A percentile compares a stretch with the other conserved stretches of the same genome.
Evolutionary conservation across 2,113 vertebrate species (phyloP).

Genomic region (Glaucidium brasilianum): DNA sequence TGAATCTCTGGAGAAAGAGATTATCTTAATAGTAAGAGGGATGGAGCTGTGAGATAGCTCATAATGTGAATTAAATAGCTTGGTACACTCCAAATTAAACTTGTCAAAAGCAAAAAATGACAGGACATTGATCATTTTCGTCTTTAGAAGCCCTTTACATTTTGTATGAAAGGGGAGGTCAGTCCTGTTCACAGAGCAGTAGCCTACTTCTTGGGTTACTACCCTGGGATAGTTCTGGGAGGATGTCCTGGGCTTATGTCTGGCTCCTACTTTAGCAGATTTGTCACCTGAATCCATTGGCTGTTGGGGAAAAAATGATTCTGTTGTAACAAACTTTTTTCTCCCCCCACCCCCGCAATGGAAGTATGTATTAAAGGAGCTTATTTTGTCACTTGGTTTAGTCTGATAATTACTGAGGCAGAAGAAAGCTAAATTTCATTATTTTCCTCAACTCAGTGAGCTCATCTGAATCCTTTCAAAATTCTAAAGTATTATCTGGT

Average conservation of each 20-base stretch:
- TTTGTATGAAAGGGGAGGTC: not conserved
- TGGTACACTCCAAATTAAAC: not conserved
- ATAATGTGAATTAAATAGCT: not conserved
- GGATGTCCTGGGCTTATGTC: not conserved
- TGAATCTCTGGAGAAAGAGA: not conserved
- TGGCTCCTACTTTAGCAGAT: not conserved
- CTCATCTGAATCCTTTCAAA: not conserved
- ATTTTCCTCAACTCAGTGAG: not conserved
- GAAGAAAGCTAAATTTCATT: not conserved
- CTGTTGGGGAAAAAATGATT: not conserved
- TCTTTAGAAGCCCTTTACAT: not conserved
- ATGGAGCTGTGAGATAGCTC: not conserved
- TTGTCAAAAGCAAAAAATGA: not conserved
- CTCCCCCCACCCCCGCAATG: too few relatives aligned
- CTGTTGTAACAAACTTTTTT: not conserved
- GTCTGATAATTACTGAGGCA: not conserved
- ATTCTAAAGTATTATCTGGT: not conserved
- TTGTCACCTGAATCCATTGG: not conserved
- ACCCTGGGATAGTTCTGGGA: not conserved
- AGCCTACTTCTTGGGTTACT: not conserved
- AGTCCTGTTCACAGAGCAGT: not conserved
- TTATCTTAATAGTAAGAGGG: not conserved
- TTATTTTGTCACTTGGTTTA: not conserved
- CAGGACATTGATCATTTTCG: not conserved
- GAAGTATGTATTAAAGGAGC: not conserved